These are phyloP conservation scores for Malaclemys terrapin DNA, from an alignment of 2,113 vertebrate species.

Conservation along the genomic window DNA sequence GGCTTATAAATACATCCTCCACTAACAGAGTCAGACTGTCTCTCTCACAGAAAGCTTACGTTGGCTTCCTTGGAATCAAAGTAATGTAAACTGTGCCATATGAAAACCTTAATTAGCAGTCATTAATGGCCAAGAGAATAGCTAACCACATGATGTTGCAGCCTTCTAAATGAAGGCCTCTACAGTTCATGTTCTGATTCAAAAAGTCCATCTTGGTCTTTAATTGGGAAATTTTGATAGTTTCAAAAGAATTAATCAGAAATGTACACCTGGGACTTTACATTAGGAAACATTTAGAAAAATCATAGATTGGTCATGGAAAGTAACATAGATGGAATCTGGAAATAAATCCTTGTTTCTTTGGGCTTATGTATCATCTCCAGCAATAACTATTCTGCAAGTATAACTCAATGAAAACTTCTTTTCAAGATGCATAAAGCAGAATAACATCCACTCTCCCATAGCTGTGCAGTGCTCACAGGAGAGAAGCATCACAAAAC, in stretches of 20 bases:
- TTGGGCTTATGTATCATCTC: neutral
- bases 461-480: neutral
- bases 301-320: neutral
- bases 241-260: neutral
- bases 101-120: constrained; percentile 2
- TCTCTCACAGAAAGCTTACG: constrained; percentile 43
- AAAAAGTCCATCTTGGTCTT: neutral
- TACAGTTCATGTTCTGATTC: neutral
- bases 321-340: neutral
- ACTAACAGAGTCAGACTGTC: constrained; percentile 34
- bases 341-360: neutral
- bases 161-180: neutral
- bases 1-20: constrained; percentile 42
- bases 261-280: neutral
- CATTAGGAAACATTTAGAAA: neutral
- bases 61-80: constrained; percentile 30
- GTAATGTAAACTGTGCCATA: neutral
- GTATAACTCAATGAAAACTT: neutral
- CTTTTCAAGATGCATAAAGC: neutral
- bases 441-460: neutral
- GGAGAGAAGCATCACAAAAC: neutral
- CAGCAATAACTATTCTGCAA: neutral
- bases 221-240: neutral
- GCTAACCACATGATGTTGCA: neutral
- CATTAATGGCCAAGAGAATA: neutral